Evolutionary conservation across 2,113 vertebrate genomes (phyloP).

Genomic region (Stegostoma tigrinum): DNA sequence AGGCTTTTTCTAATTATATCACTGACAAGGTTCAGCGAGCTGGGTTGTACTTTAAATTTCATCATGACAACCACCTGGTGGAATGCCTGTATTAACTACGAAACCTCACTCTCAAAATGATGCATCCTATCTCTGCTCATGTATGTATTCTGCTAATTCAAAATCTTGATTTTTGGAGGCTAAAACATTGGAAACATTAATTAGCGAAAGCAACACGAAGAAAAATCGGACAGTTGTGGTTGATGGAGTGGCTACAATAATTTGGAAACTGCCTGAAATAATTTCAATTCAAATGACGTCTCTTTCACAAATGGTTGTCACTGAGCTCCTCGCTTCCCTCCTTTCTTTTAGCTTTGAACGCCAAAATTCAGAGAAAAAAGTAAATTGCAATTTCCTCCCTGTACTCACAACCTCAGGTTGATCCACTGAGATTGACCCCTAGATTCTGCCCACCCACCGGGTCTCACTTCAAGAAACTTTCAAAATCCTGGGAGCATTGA

Average conservation of each 20-base stretch:
- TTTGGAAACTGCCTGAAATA: background rate
- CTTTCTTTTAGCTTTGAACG: background rate
- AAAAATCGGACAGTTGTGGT: background rate
- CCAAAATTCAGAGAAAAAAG: background rate
- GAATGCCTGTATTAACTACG: background rate
- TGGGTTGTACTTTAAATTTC: background rate
- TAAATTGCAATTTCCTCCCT: background rate
- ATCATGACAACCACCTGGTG: background rate
- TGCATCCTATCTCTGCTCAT: background rate
- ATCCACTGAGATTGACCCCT: background rate
- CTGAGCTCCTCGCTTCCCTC: background rate
- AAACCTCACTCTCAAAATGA: background rate
- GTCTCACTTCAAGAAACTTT: background rate
- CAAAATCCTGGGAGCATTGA: background rate
- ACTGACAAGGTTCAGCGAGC: background rate
- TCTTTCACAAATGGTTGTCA: background rate
- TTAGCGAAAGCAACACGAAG: background rate
- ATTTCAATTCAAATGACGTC: background rate
- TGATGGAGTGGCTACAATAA: background rate
- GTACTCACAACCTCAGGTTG: background rate
- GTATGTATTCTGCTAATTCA: background rate
- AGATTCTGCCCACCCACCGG: background rate
- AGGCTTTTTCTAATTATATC: constrained; percentile 9
- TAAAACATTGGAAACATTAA: background rate
- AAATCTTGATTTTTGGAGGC: background rate